A percentile compares a stretch with the other conserved stretches of the same genome.
These are phyloP conservation scores for Platycnemis pennipes DNA, from an alignment of 2,888 invertebrate genomes.

Conservation along the genomic window DNA sequence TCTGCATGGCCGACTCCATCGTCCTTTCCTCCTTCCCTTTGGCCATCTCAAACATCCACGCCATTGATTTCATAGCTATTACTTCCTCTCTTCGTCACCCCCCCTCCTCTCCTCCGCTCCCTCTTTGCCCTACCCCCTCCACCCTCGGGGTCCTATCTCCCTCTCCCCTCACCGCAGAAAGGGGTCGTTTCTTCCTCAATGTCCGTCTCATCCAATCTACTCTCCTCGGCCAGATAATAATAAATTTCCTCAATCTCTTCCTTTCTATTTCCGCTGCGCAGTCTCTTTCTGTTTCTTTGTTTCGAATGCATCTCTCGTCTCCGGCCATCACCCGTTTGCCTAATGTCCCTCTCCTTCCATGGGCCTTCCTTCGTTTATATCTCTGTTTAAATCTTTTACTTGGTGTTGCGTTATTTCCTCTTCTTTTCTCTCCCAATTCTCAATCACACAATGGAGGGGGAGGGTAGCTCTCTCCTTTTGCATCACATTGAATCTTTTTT, in stretches of 20 bases:
- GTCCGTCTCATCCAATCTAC: constrained; percentile 47
- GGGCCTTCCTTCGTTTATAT: background rate
- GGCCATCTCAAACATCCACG: constrained; percentile 6
- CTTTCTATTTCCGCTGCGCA: background rate
- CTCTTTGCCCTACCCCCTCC: background rate
- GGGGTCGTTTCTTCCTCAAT: background rate
- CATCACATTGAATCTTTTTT: too few species aligned
- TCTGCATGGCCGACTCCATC: background rate
- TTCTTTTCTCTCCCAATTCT: background rate
- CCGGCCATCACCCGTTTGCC: background rate
- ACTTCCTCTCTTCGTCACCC: background rate
- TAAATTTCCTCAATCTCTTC: constrained; percentile 51
- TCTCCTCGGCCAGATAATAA: constrained; percentile 34
- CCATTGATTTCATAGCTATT: constrained; percentile 59
- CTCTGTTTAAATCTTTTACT: background rate
- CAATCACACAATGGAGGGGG: background rate
- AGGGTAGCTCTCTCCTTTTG: too few species aligned
- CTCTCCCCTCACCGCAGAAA: background rate
- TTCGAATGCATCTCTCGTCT: background rate
- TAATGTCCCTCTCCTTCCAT: background rate
- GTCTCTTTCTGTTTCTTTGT: background rate
- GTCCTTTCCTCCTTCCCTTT: background rate
- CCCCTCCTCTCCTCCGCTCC: background rate
- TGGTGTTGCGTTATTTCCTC: background rate
- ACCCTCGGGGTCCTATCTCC: background rate